Evolutionary conservation across 2,797 vertebrate species (phyloP).

Genomic region (Stomatorhinus walkeri): DNA sequence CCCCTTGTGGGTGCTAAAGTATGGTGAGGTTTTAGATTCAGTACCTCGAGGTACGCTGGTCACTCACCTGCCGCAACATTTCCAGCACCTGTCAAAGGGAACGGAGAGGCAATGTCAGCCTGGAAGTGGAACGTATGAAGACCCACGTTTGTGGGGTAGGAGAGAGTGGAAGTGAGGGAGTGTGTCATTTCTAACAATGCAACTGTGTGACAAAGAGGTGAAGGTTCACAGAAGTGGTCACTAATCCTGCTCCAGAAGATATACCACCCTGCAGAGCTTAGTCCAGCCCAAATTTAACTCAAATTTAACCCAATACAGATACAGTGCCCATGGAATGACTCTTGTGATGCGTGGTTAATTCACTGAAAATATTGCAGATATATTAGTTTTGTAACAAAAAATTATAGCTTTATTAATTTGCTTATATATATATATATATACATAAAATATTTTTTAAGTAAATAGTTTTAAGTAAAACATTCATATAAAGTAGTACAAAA

Average conservation of each 20-base stretch:
- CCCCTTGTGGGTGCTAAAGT: neutral
- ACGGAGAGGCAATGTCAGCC: neutral
- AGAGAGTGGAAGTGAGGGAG: neutral
- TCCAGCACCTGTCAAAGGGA: neutral
- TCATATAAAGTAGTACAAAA: neutral
- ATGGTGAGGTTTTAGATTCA: neutral
- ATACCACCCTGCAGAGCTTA: neutral
- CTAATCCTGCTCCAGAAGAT: neutral
- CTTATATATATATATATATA: no score
- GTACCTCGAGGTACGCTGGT: neutral
- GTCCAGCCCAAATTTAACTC: neutral
- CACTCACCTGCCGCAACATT: neutral
- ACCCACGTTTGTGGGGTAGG: neutral
- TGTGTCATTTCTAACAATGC: neutral
- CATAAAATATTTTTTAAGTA: neutral
- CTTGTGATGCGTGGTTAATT: neutral
- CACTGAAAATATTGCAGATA: neutral
- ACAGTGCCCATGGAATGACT: neutral
- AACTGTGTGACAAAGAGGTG: neutral
- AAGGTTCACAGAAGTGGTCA: neutral
- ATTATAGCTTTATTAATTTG: neutral
- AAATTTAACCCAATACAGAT: neutral
- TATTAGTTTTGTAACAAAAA: neutral
- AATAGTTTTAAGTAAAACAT: neutral
- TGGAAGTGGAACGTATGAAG: neutral